Base-by-base conservation (phyloP, 2,888 invertebrate genomes). In the Xiphydria camelus region DNA sequence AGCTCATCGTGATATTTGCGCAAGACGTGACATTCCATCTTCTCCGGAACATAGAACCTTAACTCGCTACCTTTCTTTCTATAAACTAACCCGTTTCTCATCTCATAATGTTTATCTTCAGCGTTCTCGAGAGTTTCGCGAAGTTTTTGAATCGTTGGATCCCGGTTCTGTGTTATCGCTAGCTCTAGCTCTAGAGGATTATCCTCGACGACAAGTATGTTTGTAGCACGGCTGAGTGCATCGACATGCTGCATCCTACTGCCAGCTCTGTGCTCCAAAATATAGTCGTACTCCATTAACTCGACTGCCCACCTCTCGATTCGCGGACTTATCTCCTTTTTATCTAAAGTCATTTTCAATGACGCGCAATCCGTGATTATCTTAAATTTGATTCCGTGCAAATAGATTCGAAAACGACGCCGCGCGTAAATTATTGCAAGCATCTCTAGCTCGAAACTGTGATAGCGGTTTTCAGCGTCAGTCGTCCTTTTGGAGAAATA, bases 361-460 rank as follows among this genome's bases (percentile, higher is more conserved):
- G 58, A 53, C 45, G 63, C 53, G 43, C 64, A 68, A 40, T 69
- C 63, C 0, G 64, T 67, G 2, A 64, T 40, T 4, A 68, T 63
- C 31, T 51, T 62, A 36, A 67, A 66, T 19, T 54, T 41, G 5
- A 64, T 54, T 12, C 62, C 63, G 2, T 53, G 47, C 15, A 64
- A 32, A 39, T 65, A 65, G 32, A 64, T 36, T 1, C 56, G 45
- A 41, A 68, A 66, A 12, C 60, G 35, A n/a, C 57, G 45, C 4
- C 65, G 22, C 2, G 64, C 54, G 41, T 57, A 53, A 44, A 60
- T 47, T 41, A 53, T 53, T 21, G 54, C 55, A 4, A 66, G 32
- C 0, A 57, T 52, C 32, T 72, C 68, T 5, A 72, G 32, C 37
- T 71, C 68, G 43, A 61, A 73, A 47, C 66, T 67, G 40, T 70